A percentile compares a stretch with the other conserved stretches of the same genome.
These are phyloP conservation scores for Platichthys stellatus DNA, from an alignment of 2,113 vertebrate genomes.

Conservation along the genomic window DNA sequence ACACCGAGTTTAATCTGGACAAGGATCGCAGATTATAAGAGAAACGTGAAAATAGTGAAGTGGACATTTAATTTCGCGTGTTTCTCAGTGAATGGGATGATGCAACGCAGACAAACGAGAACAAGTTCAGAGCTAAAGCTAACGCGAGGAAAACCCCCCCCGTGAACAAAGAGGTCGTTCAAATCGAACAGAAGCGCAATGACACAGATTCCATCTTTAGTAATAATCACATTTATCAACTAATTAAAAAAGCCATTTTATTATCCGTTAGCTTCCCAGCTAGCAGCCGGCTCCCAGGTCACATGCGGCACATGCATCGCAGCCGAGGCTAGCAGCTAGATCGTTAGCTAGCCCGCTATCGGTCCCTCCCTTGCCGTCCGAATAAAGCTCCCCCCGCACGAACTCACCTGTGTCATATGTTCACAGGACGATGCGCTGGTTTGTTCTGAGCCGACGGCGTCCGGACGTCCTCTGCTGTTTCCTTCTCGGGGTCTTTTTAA, in stretches of 20 bases:
- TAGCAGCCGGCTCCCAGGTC: conserved; percentile 50
- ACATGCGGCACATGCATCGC: conserved; percentile 74
- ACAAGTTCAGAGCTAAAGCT: neutral
- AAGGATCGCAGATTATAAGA: neutral
- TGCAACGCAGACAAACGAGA: conserved; percentile 51
- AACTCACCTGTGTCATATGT: conserved; percentile 74
- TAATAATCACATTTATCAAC: neutral
- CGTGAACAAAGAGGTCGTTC: fast-evolving
- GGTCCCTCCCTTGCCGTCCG: neutral
- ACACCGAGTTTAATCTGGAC: neutral
- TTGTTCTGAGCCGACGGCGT: neutral
- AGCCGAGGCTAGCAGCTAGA: conserved; percentile 41
- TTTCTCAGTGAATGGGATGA: conserved; percentile 47
- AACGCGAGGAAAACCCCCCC: neutral
- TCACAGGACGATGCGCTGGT: conserved; percentile 41
- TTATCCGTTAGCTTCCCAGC: conserved; percentile 45
- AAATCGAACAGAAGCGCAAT: neutral
- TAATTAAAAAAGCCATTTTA: neutral
- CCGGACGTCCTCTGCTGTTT: neutral
- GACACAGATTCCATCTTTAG: fast-evolving
- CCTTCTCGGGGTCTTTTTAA: neutral
- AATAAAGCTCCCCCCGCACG: neutral
- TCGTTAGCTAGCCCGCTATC: conserved; percentile 8
- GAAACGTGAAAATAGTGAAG: neutral
- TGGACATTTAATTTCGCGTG: neutral